Evolutionary conservation across 1,140 invertebrate genomes (phyloP).

Genomic region (Aphaenogaster rudis): DNA sequence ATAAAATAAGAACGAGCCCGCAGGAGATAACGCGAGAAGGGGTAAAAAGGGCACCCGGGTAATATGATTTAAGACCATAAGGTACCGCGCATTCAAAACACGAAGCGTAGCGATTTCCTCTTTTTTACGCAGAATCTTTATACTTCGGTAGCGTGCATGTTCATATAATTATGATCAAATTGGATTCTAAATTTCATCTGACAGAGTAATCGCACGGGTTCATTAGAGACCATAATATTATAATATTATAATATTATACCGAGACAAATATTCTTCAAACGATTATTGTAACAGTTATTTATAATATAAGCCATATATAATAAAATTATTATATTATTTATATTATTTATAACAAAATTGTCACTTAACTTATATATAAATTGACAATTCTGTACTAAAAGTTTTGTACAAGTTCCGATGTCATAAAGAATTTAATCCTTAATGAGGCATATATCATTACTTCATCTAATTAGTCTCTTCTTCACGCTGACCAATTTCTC

Average conservation of each 20-base stretch:
- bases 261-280: not conserved
- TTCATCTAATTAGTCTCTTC: not conserved
- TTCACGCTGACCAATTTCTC: not conserved
- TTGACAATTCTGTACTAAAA: not conserved
- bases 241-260: not conserved
- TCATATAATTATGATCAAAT: slow-evolving; percentile 12
- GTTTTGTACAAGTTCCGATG: not conserved
- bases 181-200: not conserved
- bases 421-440: slow-evolving; percentile 5
- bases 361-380: not conserved
- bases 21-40: slow-evolving; percentile 72
- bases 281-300: not conserved
- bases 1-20: slow-evolving; percentile 78
- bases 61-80: slow-evolving; percentile 74
- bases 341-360: not conserved
- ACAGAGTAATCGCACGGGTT: not conserved
- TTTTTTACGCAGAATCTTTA: not conserved
- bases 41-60: slow-evolving; percentile 63
- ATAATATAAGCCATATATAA: not conserved
- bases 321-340: no score
- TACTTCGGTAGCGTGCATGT: not conserved
- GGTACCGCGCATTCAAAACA: slow-evolving; percentile 12
- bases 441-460: not conserved
- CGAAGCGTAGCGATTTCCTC: slow-evolving; percentile 21
- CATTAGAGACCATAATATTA: not conserved